A percentile compares a stretch with the other conserved stretches of the same genome.
phyloP scores from a whole-genome alignment of 2,113 vertebrate genomes.

The Narcine bancroftii region DNA sequence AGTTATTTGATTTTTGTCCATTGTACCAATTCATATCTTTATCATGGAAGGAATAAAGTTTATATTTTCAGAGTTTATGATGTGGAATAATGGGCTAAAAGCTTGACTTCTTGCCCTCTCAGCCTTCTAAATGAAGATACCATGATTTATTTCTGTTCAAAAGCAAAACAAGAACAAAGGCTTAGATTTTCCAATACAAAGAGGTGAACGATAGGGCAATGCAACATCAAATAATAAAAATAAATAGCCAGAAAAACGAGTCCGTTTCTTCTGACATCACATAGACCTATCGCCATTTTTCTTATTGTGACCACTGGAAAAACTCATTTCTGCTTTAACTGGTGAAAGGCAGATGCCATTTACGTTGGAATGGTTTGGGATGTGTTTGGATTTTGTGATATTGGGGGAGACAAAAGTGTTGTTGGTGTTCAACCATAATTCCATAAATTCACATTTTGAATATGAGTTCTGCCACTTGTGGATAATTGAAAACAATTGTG shows the following conservation, averaged over 20 bases:
- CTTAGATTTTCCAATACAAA: background rate
- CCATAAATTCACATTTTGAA: background rate
- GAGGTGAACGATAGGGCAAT: background rate
- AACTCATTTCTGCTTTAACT: background rate
- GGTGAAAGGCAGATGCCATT: background rate
- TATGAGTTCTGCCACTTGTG: background rate
- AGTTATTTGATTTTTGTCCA: background rate
- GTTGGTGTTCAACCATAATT: too few relatives aligned
- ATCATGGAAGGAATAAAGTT: background rate
- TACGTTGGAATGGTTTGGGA: background rate
- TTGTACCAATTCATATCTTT: background rate
- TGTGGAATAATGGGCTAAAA: background rate
- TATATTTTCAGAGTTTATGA: background rate
- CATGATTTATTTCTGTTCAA: background rate
- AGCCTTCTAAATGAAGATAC: background rate
- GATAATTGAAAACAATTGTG: background rate
- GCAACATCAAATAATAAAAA: background rate
- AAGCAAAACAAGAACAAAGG: background rate
- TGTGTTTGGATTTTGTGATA: background rate
- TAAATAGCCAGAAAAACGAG: background rate
- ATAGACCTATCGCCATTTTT: background rate
- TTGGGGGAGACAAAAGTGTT: background rate
- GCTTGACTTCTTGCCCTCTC: background rate
- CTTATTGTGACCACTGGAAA: background rate
- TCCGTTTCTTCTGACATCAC: background rate